phyloP scores from a whole-genome alignment of 2,888 invertebrate genomes.

The Eledone cirrhosa region DNA sequence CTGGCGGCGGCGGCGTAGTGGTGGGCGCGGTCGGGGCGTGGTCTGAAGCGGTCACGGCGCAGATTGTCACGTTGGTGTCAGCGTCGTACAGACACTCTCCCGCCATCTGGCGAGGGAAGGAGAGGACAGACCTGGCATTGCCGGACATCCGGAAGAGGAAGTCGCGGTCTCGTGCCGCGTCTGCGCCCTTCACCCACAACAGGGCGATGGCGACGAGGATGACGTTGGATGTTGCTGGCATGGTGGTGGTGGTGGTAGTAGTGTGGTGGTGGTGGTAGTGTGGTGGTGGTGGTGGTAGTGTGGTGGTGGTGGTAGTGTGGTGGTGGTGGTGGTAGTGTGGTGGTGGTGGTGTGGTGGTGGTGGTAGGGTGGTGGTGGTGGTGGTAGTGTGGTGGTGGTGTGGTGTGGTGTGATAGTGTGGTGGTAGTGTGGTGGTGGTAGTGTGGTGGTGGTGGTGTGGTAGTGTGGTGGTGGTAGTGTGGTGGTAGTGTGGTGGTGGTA shows the following conservation, averaged over 20 bases:
- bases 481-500: too few relatives aligned
- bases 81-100: background rate
- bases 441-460: too few relatives aligned
- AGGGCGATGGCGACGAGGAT: conserved; percentile 1
- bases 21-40: background rate
- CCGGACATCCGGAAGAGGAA: background rate
- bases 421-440: too few relatives aligned
- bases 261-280: too few relatives aligned
- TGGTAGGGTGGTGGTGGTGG: too few relatives aligned
- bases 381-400: too few relatives aligned
- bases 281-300: too few relatives aligned
- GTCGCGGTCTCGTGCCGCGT: background rate
- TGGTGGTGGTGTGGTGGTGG: too few relatives aligned
- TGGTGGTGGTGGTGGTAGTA: background rate
- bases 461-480: too few relatives aligned
- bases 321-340: too few relatives aligned
- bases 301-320: too few relatives aligned
- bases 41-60: background rate
- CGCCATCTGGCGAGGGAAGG: background rate
- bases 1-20: background rate
- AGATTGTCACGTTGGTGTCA: background rate
- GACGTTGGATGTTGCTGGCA: background rate
- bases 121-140: background rate
- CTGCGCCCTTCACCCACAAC: background rate
- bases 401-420: too few relatives aligned